A percentile compares a stretch with the other conserved stretches of the same genome.
phyloP scores from a whole-genome alignment of 2,113 vertebrate species.

The Ivindomyrus marchei region DNA sequence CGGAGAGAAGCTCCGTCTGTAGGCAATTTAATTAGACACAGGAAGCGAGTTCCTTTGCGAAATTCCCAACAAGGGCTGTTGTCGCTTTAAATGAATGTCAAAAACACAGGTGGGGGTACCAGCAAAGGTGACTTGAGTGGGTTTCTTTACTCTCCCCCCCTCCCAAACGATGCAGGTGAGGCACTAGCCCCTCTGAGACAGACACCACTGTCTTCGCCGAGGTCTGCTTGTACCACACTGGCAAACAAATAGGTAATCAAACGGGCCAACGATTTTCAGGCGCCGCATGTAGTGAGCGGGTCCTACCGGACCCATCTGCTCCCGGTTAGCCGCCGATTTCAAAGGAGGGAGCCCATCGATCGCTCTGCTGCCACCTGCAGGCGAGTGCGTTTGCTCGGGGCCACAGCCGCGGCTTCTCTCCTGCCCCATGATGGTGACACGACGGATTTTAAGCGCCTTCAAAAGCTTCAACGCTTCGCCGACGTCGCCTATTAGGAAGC shows the following conservation, averaged over 20 bases:
- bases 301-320: background rate
- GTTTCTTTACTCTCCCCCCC: conserved; percentile 34
- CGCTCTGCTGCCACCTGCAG: background rate
- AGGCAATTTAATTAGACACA: conserved; percentile 50
- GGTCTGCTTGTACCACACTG: background rate
- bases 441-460: background rate
- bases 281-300: background rate
- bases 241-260: background rate
- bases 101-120: conserved; percentile 26
- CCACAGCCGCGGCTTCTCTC: background rate
- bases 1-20: conserved; percentile 30
- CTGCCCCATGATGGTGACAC: background rate
- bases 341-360: background rate
- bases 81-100: conserved; percentile 35
- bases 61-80: conserved; percentile 34
- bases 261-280: background rate
- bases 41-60: conserved; percentile 28
- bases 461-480: background rate
- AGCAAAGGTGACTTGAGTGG: conserved; percentile 36
- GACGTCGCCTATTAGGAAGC: background rate
- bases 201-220: background rate
- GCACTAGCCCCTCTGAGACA: background rate
- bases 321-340: background rate
- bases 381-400: background rate
- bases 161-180: background rate